These are phyloP conservation scores for Otus sunia DNA, from an alignment of 2,113 vertebrate genomes.

Conservation along the genomic window DNA sequence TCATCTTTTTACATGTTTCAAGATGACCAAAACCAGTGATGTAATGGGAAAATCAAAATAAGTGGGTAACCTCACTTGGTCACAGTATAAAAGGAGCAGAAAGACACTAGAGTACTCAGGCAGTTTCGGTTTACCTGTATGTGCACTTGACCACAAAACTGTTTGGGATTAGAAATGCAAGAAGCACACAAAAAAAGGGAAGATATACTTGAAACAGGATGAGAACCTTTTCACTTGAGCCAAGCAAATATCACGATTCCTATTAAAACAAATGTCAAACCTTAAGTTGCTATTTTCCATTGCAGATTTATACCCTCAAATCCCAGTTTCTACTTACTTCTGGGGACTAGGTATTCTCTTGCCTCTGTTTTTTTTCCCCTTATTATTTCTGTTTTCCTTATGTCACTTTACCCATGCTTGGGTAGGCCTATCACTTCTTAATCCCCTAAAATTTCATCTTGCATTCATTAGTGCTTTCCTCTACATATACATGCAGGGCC, in stretches of 20 bases:
- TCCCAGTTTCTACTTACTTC: neutral
- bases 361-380: accelerated
- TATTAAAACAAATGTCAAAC: neutral
- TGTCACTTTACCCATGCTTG: neutral
- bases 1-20: neutral
- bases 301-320: neutral
- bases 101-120: neutral
- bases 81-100: neutral
- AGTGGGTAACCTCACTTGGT: accelerated
- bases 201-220: neutral
- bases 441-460: neutral
- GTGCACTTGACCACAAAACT: neutral
- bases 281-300: neutral
- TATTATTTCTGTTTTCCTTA: neutral
- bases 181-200: neutral
- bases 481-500: accelerated
- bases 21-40: neutral
- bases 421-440: accelerated
- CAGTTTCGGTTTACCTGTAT: neutral
- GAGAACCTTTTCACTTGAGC: neutral
- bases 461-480: neutral
- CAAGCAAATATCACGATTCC: neutral
- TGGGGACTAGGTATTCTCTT: neutral
- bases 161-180: neutral
- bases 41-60: neutral